A percentile compares a stretch with the other conserved stretches of the same genome.
phyloP scores from a whole-genome alignment of 1,140 invertebrate species.

The Drosophila novamexicana region DNA sequence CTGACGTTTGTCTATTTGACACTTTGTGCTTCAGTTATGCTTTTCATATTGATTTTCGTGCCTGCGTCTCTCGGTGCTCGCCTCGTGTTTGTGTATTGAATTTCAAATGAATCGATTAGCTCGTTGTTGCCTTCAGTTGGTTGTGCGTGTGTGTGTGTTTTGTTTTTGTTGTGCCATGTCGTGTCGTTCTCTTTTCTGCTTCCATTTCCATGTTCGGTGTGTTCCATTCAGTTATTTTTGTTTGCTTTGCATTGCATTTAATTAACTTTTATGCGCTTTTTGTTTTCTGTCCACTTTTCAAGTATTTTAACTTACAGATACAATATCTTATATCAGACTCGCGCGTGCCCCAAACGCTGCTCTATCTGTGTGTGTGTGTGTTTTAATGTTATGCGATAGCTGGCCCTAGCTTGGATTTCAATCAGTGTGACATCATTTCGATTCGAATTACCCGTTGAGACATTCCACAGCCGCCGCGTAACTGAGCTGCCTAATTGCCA shows the following conservation, averaged over 20 bases:
- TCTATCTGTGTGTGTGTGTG: not conserved
- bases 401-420: slow-evolving; percentile 33
- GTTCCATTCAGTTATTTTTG: slow-evolving; percentile 31
- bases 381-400: slow-evolving; percentile 44
- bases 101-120: slow-evolving; percentile 79
- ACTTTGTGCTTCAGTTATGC: slow-evolving; percentile 77
- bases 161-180: slow-evolving; percentile 38
- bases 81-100: slow-evolving; percentile 74
- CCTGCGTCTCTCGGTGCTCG: slow-evolving; percentile 3
- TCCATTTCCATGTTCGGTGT: slow-evolving; percentile 38
- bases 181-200: slow-evolving; percentile 53
- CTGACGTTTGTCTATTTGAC: slow-evolving; percentile 64
- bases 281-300: slow-evolving; percentile 36
- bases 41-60: slow-evolving; percentile 79
- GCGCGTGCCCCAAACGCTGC: slow-evolving; percentile 22
- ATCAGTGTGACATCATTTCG: slow-evolving; percentile 47
- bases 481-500: not conserved
- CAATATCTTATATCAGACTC: slow-evolving; percentile 43
- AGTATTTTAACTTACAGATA: slow-evolving; percentile 48
- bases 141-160: slow-evolving; percentile 50
- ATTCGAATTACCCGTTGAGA: too few species aligned
- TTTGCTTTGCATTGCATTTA: slow-evolving; percentile 73
- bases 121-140: slow-evolving; percentile 60
- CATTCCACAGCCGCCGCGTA: too few species aligned
- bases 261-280: slow-evolving; percentile 79